A percentile compares a stretch with the other conserved stretches of the same genome.
phyloP scores from a whole-genome alignment of 2,888 invertebrate species.

The Habroteleia sp. region DNA sequence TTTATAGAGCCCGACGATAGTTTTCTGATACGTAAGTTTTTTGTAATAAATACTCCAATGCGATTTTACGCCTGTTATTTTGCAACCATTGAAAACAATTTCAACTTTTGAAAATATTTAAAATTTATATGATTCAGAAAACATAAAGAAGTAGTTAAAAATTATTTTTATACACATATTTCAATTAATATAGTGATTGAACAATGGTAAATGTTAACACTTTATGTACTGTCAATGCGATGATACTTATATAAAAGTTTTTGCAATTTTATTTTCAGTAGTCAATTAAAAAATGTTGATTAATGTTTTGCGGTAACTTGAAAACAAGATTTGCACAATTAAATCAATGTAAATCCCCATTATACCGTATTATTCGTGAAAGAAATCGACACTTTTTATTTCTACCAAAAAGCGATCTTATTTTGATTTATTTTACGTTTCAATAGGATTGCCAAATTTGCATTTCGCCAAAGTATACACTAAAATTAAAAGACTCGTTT shows the following conservation, averaged over 20 bases:
- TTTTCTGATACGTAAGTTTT: slow-evolving; percentile 11
- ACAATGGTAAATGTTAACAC: slow-evolving; percentile 6
- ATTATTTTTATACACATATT: slow-evolving; percentile 2
- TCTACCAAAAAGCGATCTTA: background rate
- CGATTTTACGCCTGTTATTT: slow-evolving; percentile 11
- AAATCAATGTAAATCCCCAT: slow-evolving; percentile 31
- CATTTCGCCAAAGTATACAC: slow-evolving; percentile 8
- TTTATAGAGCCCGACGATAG: slow-evolving; percentile 6
- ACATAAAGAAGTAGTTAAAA: slow-evolving; percentile 1
- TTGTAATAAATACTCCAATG: slow-evolving; percentile 8
- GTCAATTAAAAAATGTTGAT: slow-evolving; percentile 14
- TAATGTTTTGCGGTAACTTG: slow-evolving; percentile 27
- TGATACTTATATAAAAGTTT: slow-evolving; percentile 22
- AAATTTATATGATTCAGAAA: slow-evolving; percentile 24
- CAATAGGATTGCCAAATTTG: slow-evolving; percentile 18
- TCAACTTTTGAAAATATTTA: slow-evolving; percentile 18
- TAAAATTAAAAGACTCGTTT: background rate
- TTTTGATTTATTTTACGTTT: slow-evolving; percentile 13
- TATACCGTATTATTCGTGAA: background rate
- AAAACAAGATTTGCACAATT: slow-evolving; percentile 17
- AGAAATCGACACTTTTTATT: slow-evolving; percentile 7
- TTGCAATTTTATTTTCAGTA: slow-evolving; percentile 19
- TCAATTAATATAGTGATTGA: slow-evolving; percentile 18
- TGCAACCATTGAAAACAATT: slow-evolving; percentile 14
- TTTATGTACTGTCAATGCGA: slow-evolving; percentile 7